A percentile compares a stretch with the other conserved stretches of the same genome.
phyloP scores from a whole-genome alignment of 2,888 invertebrate genomes.

The Ypsolopha sequella region DNA sequence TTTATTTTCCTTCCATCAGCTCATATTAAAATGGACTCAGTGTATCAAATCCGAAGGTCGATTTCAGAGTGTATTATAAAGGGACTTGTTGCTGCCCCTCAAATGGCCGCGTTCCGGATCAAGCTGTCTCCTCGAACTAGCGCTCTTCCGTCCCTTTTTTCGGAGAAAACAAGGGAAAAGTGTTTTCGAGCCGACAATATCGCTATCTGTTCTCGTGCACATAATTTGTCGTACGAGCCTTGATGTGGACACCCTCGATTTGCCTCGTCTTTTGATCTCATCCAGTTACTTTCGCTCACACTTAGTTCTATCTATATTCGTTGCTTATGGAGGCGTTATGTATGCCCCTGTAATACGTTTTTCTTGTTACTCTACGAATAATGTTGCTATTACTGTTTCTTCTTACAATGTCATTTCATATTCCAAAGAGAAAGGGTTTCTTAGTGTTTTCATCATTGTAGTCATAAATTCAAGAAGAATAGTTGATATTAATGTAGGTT shows the following conservation, averaged over 20 bases:
- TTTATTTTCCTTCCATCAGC: conserved; percentile 20
- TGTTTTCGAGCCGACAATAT: conserved; percentile 51
- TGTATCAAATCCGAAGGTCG: conserved; percentile 27
- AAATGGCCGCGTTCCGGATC: conserved; percentile 47
- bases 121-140: conserved; percentile 59
- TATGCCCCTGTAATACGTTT: background rate
- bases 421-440: background rate
- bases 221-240: conserved; percentile 52
- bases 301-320: background rate
- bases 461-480: no score
- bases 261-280: conserved; percentile 21
- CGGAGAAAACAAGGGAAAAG: conserved; percentile 50
- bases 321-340: background rate
- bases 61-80: conserved; percentile 27
- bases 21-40: conserved; percentile 29
- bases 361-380: no score
- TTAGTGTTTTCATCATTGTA: no score
- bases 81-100: conserved; percentile 59
- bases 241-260: conserved; percentile 14
- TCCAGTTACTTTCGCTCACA: conserved; percentile 14
- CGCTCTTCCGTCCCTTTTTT: conserved; percentile 49
- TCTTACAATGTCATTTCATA: no score
- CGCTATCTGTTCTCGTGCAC: conserved; percentile 49
- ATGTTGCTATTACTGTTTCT: no score
- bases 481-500: no score